Evolutionary conservation across 2,888 invertebrate species (phyloP).

Genomic region (Euzetes globulus): DNA sequence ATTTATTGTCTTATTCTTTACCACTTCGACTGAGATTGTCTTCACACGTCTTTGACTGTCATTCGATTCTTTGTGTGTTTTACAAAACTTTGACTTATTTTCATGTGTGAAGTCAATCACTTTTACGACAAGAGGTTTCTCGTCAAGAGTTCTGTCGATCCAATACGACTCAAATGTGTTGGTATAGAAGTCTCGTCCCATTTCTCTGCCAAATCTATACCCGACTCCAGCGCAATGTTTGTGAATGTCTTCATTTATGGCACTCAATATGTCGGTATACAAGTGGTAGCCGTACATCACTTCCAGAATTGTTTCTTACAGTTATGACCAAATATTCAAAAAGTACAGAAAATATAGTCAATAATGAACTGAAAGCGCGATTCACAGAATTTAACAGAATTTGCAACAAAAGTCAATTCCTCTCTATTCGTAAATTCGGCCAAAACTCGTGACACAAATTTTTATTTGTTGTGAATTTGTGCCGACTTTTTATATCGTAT

Average conservation of each 20-base stretch:
- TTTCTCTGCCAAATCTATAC: not conserved
- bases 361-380: too few relatives aligned
- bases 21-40: not conserved
- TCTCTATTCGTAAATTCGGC: too few relatives aligned
- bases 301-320: too few relatives aligned
- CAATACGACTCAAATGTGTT: not conserved
- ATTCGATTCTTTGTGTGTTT: not conserved
- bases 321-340: too few relatives aligned
- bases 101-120: not conserved
- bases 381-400: too few relatives aligned
- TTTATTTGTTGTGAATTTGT: too few relatives aligned
- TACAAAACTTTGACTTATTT: not conserved
- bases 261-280: not conserved
- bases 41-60: not conserved
- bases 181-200: not conserved
- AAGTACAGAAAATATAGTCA: too few relatives aligned
- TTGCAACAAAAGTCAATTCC: too few relatives aligned
- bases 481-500: too few relatives aligned
- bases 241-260: not conserved
- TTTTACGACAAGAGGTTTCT: not conserved
- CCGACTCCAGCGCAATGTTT: not conserved
- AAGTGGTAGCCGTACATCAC: not conserved
- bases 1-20: not conserved
- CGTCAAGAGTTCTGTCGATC: not conserved
- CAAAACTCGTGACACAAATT: too few relatives aligned